Percentiles rank a stretch among this genome's conserved stretches.
phyloP scores from a whole-genome alignment of 2,888 invertebrate species.

The Heliconius ethilla region DNA sequence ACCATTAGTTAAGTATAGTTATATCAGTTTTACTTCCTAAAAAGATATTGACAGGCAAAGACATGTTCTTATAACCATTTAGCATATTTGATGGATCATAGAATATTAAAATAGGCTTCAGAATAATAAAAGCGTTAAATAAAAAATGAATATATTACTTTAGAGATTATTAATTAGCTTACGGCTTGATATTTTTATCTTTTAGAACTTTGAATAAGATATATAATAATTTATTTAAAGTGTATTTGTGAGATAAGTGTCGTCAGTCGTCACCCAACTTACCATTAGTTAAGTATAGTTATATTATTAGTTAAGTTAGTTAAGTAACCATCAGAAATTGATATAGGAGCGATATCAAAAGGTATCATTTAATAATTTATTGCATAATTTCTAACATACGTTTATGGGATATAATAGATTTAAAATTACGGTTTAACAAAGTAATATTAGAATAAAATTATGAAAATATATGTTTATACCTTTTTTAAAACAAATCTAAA shows the following conservation, averaged over 20 bases:
- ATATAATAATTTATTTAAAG: not conserved
- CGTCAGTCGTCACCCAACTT: not conserved
- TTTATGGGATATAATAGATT: too few relatives aligned
- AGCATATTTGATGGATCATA: conserved; percentile 31
- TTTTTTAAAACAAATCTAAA: too few relatives aligned
- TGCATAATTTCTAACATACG: too few relatives aligned
- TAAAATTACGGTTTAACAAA: too few relatives aligned
- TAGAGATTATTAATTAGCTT: conserved; percentile 10
- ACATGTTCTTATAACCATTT: conserved; percentile 26
- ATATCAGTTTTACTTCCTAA: conserved; percentile 16
- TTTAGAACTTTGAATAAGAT: not conserved
- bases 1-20: too few relatives aligned
- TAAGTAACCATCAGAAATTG: too few relatives aligned
- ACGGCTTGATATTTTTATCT: not conserved
- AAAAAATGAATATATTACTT: conserved; percentile 8
- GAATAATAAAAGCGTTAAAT: conserved; percentile 16
- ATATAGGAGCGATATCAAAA: too few relatives aligned
- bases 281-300: too few relatives aligned
- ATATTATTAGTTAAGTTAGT: too few relatives aligned
- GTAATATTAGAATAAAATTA: too few relatives aligned
- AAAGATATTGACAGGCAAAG: conserved; percentile 8
- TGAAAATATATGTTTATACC: too few relatives aligned
- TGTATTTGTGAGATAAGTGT: not conserved
- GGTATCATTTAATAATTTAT: too few relatives aligned
- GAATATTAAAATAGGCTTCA: conserved; percentile 36